phyloP scores from a whole-genome alignment of 64 coral and sea anemone species.

The Pachyseris speciosa region DNA sequence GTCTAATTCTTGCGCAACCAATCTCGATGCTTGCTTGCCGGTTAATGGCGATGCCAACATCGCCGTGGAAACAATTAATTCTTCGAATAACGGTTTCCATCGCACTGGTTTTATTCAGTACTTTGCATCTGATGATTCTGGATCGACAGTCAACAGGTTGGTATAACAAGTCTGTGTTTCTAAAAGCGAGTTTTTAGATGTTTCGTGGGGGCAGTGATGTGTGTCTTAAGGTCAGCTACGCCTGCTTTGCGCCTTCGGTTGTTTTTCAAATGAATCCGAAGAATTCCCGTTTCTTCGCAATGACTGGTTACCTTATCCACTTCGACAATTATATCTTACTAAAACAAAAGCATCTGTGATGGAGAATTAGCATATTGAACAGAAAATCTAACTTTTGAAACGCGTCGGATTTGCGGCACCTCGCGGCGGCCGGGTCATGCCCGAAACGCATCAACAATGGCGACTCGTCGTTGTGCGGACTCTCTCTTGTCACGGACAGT shows the following conservation, averaged over 20 bases:
- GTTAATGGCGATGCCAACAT: not conserved
- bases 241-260: not conserved
- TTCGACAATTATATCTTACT: not conserved
- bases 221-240: not conserved
- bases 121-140: not conserved
- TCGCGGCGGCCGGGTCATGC: not conserved
- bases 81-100: not conserved
- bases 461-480: no score
- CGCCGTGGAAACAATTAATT: not conserved
- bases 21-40: not conserved
- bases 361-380: not conserved
- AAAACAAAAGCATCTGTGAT: not conserved
- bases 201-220: not conserved
- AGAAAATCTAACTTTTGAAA: not conserved
- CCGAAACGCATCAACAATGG: no score
- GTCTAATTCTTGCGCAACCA: not conserved
- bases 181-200: not conserved
- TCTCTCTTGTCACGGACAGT: not conserved
- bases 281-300: no score
- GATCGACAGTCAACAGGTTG: not conserved
- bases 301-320: not conserved
- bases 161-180: not conserved
- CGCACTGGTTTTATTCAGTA: not conserved
- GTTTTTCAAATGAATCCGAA: not conserved
- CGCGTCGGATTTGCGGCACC: not conserved